Evolutionary conservation across 2,888 invertebrate species (phyloP).

Genomic region (Hecatera dysodea): DNA sequence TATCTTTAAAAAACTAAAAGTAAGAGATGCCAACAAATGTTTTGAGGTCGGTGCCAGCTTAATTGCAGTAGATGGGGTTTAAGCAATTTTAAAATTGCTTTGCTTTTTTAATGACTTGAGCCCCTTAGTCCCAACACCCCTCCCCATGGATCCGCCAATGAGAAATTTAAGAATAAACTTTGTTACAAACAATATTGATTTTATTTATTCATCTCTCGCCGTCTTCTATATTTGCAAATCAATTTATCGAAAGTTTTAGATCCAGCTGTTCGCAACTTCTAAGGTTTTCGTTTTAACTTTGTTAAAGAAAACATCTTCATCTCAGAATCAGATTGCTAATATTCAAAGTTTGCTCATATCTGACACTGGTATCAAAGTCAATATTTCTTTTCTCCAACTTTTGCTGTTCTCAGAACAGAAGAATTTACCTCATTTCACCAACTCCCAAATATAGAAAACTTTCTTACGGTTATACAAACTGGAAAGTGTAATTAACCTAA

Average conservation of each 20-base stretch:
- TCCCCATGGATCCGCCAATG: too few species aligned
- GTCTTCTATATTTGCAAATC: neutral
- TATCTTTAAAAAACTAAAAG: too few species aligned
- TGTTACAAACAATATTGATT: neutral
- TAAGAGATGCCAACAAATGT: too few species aligned
- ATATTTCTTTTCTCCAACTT: conserved; percentile 30
- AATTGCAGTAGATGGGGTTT: too few species aligned
- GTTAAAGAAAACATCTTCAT: conserved; percentile 13
- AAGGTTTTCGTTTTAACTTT: neutral
- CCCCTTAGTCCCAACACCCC: too few species aligned
- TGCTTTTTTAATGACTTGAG: too few species aligned
- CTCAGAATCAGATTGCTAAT: conserved; percentile 18
- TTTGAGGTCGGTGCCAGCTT: too few species aligned
- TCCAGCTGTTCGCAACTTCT: conserved; percentile 7
- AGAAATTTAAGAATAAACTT: neutral
- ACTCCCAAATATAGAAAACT: neutral
- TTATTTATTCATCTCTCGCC: neutral
- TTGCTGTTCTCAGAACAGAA: conserved; percentile 4
- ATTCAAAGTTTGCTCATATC: conserved; percentile 24
- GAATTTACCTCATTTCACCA: conserved; percentile 19
- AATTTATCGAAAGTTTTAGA: neutral
- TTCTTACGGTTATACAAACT: conserved; percentile 1
- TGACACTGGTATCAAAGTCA: conserved; percentile 13
- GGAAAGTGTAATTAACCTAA: conserved; percentile 9
- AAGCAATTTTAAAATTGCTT: too few species aligned